Evolutionary conservation across 2,888 invertebrate genomes (phyloP), one percentile per base, ranked within the genome.

Genomic region (Xestia rhomboidea): DNA sequence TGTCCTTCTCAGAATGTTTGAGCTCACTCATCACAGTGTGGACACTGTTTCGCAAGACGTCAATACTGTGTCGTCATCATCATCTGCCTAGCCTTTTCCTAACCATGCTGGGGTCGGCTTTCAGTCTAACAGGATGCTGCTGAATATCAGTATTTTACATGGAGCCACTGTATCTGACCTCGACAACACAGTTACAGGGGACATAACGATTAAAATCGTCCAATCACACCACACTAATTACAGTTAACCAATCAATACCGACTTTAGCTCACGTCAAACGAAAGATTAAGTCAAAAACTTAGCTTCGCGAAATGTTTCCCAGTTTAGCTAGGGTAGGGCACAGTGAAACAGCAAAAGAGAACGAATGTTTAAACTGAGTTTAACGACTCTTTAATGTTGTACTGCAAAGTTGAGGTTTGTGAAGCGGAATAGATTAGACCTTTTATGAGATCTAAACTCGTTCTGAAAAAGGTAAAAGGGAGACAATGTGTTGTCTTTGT

Each of bases 351-450:
- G 87, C 82, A 86, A 88, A 89, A 88, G 85, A 88, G 86, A 88
- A 86, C 89, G 89, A 87, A 88, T 82, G 88, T 84, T 89, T 88
- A 87, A 91, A 90, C 90, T 87, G 81, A 83, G 82, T 87, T 89
- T 91, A 91, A 91, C 91, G 91, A 91, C 90, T 90, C 87, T 91
- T 91, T 91, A 91, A 91, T 91, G 91, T 91, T 89, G 90, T 90
- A 84, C 84, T 68, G 81, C 51, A 73, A 80, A 83, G 68, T 79
- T 80, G 76, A 76, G 81, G 84, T 88, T 83, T 86, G 83, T 89
- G 84, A 77, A 78, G 87, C 82, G 87, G 89, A 89, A 89, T 87
- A 89, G 89, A 89, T 89, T 88, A 85, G 77, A 84, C 82, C 81
- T 79, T 83, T 86, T 88, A 89, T 82, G 84, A 87, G 83, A 85